phyloP scores from a whole-genome alignment of 2,113 vertebrate species.

The Poeciliopsis retropinna region DNA sequence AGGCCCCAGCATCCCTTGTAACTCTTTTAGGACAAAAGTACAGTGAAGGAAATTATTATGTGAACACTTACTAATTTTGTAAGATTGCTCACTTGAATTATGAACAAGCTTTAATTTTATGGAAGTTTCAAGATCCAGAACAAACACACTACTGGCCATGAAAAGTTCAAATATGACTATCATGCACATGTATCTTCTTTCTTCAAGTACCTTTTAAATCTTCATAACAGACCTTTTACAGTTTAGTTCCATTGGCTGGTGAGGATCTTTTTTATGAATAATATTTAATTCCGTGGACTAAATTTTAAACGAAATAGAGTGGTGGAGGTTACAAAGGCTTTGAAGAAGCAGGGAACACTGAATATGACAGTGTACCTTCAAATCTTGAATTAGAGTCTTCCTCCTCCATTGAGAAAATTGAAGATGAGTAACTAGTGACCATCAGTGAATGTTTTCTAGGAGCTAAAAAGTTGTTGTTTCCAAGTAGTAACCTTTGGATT shows the following conservation, averaged over 20 bases:
- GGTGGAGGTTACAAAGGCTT: too few species aligned
- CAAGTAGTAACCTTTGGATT: background rate
- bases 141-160: background rate
- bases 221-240: background rate
- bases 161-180: background rate
- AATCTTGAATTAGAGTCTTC: too few species aligned
- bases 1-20: too few species aligned
- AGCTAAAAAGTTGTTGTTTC: background rate
- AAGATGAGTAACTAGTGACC: too few species aligned
- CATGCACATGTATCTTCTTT: background rate
- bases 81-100: background rate
- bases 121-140: background rate
- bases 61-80: background rate
- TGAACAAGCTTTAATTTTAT: too few species aligned
- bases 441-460: too few species aligned
- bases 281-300: too few species aligned
- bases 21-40: background rate
- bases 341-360: too few species aligned
- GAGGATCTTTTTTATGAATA: too few species aligned
- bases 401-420: too few species aligned
- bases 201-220: background rate
- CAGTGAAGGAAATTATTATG: background rate
- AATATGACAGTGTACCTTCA: too few species aligned
- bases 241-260: background rate
- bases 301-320: too few species aligned